These are phyloP conservation scores for Paedocypris sp. DNA, from an alignment of 2,113 vertebrate species.

Conservation along the genomic window DNA sequence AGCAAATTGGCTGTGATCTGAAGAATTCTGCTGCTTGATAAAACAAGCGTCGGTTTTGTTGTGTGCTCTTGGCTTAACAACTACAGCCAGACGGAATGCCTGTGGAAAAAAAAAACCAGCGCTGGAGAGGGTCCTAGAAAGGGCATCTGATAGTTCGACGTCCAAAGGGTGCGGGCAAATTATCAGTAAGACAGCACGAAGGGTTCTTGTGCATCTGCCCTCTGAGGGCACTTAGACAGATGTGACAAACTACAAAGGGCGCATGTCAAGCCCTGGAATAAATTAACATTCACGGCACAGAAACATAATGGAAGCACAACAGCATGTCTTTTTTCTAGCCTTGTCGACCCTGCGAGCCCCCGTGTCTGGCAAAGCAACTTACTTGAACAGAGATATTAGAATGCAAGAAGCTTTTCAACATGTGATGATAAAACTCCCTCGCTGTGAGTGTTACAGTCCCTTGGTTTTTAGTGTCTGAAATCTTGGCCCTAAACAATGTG, in stretches of 20 bases:
- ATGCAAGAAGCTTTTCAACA: constrained; percentile 20
- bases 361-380: constrained; percentile 25
- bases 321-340: too few relatives aligned
- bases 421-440: constrained; percentile 14
- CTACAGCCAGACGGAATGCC: not conserved
- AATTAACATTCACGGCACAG: constrained; percentile 25
- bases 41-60: not conserved
- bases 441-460: not conserved
- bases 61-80: not conserved
- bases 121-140: not conserved
- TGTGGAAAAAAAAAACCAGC: not conserved
- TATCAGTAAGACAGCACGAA: constrained; percentile 10
- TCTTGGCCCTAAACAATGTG: constrained; percentile 1
- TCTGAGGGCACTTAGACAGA: constrained; percentile 18
- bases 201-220: constrained; percentile 23
- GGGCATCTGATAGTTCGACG: not conserved
- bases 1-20: not conserved
- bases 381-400: constrained; percentile 21
- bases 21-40: not conserved
- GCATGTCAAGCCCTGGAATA: constrained; percentile 29
- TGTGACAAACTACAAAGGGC: constrained; percentile 22
- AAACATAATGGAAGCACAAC: constrained; percentile 25
- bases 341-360: constrained; percentile 10
- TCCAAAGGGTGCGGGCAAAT: not conserved
- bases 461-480: constrained; percentile 4